Conservation (phyloP, 2,888 invertebrate genomes). For the Teleiodes luculella region DNA sequence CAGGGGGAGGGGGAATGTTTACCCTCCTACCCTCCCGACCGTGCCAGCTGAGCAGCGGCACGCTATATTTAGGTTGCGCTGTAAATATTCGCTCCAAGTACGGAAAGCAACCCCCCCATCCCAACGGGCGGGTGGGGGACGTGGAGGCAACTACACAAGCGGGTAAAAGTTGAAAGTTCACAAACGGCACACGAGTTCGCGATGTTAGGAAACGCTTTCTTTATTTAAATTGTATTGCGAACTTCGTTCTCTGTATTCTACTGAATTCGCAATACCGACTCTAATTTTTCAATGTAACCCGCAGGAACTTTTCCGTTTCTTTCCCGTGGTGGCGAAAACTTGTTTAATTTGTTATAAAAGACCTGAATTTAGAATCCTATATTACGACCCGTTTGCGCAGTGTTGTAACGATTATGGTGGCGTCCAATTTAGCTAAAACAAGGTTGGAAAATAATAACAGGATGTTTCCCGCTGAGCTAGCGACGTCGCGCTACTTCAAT, state of each 20-base stretch:
- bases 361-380: slow-evolving; percentile 47
- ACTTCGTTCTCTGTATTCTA: slow-evolving; percentile 68
- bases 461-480: slow-evolving; percentile 36
- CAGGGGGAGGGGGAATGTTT: slow-evolving; percentile 55
- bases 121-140: slow-evolving; percentile 27
- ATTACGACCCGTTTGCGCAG: slow-evolving; percentile 42
- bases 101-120: slow-evolving; percentile 48
- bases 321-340: slow-evolving; percentile 37
- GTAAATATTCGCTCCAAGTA: slow-evolving; percentile 77
- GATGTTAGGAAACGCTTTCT: slow-evolving; percentile 69
- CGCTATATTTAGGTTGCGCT: slow-evolving; percentile 79
- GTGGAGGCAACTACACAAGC: slow-evolving; percentile 49
- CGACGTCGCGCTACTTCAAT: slow-evolving; percentile 38
- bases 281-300: slow-evolving; percentile 62
- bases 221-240: slow-evolving; percentile 79
- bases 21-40: slow-evolving; percentile 56
- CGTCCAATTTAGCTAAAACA: slow-evolving; percentile 56
- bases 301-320: slow-evolving; percentile 39
- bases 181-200: slow-evolving; percentile 66
- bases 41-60: slow-evolving; percentile 76
- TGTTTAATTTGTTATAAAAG: slow-evolving; percentile 48
- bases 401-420: slow-evolving; percentile 50
- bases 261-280: slow-evolving; percentile 59
- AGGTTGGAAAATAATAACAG: slow-evolving; percentile 47
- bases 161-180: slow-evolving; percentile 77